These are phyloP conservation scores for Rhagium mordax DNA, from an alignment of 2,888 invertebrate species.

Conservation along the genomic window DNA sequence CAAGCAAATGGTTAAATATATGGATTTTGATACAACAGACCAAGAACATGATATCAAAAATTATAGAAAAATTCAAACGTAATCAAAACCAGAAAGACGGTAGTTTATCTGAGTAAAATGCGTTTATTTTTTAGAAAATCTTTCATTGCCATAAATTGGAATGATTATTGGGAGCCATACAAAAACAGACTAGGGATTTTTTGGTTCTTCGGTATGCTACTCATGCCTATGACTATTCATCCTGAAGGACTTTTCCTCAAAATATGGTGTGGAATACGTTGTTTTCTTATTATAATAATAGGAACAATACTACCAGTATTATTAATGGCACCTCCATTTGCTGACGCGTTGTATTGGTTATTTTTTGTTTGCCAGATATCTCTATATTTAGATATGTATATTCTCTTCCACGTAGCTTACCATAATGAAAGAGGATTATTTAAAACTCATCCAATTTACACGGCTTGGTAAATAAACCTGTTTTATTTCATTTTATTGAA, in stretches of 20 bases:
- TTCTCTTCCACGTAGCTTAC: conserved; percentile 41
- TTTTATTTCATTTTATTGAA: background rate
- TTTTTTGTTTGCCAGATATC: conserved; percentile 36
- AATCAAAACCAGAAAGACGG: background rate
- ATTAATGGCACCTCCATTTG: conserved; percentile 28
- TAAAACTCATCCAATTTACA: conserved; percentile 41
- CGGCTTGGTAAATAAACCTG: conserved; percentile 37
- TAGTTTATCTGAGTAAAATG: background rate
- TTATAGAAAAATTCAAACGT: background rate
- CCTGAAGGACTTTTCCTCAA: conserved; percentile 59
- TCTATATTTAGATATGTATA: conserved; percentile 46
- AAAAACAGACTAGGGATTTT: conserved; percentile 50
- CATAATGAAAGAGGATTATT: conserved; percentile 37
- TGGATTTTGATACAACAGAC: background rate
- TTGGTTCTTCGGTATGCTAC: conserved; percentile 54
- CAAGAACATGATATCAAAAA: background rate
- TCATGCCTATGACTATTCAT: conserved; percentile 58
- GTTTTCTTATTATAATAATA: conserved; percentile 31
- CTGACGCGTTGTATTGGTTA: conserved; percentile 37
- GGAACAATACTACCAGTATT: conserved; percentile 25
- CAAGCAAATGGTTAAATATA: background rate
- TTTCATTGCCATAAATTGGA: conserved; percentile 33
- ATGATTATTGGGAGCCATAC: conserved; percentile 35
- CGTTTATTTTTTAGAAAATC: conserved; percentile 25
- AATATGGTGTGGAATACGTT: conserved; percentile 53